phyloP scores from a whole-genome alignment of 2,113 vertebrate species.

The Chamaetylas fuelleborni region DNA sequence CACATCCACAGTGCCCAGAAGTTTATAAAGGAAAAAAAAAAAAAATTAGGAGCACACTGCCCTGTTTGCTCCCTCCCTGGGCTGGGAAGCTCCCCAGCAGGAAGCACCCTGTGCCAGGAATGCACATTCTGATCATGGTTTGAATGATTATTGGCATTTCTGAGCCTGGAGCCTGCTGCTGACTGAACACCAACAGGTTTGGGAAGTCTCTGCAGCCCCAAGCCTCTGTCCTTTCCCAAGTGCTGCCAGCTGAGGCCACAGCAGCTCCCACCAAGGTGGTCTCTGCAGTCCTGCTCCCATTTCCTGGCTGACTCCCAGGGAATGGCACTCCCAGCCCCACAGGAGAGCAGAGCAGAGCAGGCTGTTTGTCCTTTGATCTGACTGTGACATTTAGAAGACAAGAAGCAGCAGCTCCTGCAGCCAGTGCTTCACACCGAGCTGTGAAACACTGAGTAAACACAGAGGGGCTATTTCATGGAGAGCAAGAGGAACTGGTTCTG shows the following conservation, averaged over 20 bases:
- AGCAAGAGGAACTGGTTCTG: conserved; percentile 44
- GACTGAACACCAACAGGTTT: neutral
- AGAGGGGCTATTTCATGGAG: conserved; percentile 19
- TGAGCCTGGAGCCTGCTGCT: neutral
- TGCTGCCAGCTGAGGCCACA: neutral
- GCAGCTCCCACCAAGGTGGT: neutral
- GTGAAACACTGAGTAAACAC: neutral
- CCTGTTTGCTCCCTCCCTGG: neutral
- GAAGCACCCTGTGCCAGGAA: neutral
- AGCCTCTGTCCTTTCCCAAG: neutral
- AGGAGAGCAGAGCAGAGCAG: neutral
- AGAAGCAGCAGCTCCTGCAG: neutral
- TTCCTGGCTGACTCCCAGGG: neutral
- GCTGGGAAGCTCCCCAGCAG: neutral
- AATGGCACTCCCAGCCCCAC: neutral
- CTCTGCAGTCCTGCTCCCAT: neutral
- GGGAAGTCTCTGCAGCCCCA: neutral
- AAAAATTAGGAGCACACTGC: neutral
- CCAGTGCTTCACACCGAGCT: neutral
- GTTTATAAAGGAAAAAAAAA: neutral
- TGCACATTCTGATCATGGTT: neutral
- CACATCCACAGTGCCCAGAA: neutral
- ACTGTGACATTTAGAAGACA: neutral
- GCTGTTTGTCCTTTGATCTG: neutral
- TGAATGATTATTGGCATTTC: neutral